phyloP scores from a whole-genome alignment of 2,113 vertebrate species.

The Sander lucioperca region DNA sequence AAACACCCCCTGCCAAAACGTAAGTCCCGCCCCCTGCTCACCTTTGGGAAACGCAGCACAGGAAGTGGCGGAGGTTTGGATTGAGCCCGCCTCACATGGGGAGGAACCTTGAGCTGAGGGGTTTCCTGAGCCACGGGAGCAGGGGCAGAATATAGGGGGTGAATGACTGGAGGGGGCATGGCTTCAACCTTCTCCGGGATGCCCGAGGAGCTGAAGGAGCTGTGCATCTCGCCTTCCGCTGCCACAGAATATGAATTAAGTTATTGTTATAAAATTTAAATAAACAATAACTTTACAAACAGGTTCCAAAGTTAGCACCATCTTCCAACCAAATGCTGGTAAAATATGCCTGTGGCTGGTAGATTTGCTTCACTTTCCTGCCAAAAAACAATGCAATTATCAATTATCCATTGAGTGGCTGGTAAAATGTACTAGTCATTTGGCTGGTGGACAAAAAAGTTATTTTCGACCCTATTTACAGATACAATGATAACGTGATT shows the following conservation, averaged over 20 bases:
- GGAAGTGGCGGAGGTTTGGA: conserved; percentile 76
- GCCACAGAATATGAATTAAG: conserved; percentile 7
- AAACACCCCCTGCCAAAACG: accelerated
- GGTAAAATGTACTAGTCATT: too few relatives aligned
- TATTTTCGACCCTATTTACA: too few relatives aligned
- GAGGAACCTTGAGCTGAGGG: not conserved
- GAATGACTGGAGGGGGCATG: conserved; percentile 25
- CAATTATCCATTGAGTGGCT: too few relatives aligned
- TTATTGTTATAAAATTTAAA: not conserved
- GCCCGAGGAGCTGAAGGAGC: conserved; percentile 87
- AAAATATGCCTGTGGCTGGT: too few relatives aligned
- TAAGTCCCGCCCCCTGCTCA: conserved; percentile 69
- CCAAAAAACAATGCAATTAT: too few relatives aligned
- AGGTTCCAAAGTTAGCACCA: too few relatives aligned
- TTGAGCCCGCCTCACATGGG: not conserved
- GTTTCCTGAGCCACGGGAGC: not conserved
- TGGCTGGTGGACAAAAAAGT: too few relatives aligned
- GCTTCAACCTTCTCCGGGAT: conserved; percentile 80
- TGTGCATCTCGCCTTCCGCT: conserved; percentile 90
- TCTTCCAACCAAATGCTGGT: too few relatives aligned
- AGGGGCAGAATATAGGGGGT: not conserved
- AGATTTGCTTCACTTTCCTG: too few relatives aligned
- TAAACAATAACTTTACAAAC: not conserved
- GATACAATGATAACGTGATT: too few relatives aligned
- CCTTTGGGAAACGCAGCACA: conserved; percentile 87